Percentiles rank a stretch among this genome's conserved stretches.
phyloP scores from a whole-genome alignment of 2,113 vertebrate genomes.

The Passer montanus region DNA sequence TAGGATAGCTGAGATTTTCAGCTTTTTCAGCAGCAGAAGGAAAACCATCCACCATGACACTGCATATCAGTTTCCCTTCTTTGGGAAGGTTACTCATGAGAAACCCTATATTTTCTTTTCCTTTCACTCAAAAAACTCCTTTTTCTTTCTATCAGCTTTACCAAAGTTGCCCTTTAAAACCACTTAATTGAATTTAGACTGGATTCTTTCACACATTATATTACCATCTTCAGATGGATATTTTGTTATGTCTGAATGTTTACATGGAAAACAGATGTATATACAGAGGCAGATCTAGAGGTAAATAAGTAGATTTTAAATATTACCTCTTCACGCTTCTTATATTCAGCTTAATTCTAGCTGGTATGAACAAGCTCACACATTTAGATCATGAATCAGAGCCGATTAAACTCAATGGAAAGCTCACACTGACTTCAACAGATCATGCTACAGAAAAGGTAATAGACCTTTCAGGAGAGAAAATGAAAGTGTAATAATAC shows the following conservation, averaged over 20 bases:
- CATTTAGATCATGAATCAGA: conserved; percentile 33
- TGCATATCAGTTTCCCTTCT: not conserved
- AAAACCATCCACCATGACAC: not conserved
- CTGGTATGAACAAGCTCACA: not conserved
- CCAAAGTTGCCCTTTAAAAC: not conserved
- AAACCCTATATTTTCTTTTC: not conserved
- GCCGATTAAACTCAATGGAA: conserved; percentile 23
- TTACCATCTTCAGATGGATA: not conserved
- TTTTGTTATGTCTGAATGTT: not conserved
- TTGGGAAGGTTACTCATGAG: not conserved
- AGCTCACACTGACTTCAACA: conserved; percentile 11
- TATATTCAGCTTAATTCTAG: not conserved
- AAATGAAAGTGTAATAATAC: conserved; percentile 55
- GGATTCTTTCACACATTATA: not conserved
- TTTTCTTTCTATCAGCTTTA: not conserved
- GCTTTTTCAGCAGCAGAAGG: not conserved
- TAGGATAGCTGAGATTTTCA: not conserved
- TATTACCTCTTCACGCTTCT: not conserved
- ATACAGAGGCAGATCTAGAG: not conserved
- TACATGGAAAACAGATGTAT: not conserved
- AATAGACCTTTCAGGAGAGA: conserved; percentile 54
- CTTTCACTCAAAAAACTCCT: not conserved
- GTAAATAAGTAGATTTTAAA: not conserved
- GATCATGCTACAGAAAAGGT: conserved; percentile 28
- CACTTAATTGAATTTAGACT: not conserved